Evolutionary conservation across 53 echinoderm and acorn worm genomes (phyloP), one percentile per base, ranked within the genome.

Genomic region (Henricia sp.): DNA sequence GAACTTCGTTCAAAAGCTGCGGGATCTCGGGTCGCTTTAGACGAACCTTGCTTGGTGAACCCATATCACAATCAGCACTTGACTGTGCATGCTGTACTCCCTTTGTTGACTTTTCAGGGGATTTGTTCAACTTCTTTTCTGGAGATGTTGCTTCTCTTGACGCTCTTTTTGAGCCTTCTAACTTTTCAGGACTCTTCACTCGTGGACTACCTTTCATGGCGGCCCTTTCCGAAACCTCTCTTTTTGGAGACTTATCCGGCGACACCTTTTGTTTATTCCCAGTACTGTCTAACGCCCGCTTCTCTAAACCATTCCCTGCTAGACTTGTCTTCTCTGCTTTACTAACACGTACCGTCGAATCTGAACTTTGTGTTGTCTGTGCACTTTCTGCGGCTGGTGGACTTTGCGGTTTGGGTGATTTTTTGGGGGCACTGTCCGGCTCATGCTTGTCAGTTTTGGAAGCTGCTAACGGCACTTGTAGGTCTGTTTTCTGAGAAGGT

Each of bases 11-110:
- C 41, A 92, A 59, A n/a, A 82, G 82, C 55, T 92, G 88, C 13
- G 92, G 92, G 42, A 92, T 82, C 59, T 92, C 88, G 4, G 92
- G 92, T n/a, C 85, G 85, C 63, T 85, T 62, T 19, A 84, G 72
- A 1, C 46, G 84, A 1, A 86, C 83, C 55, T 80, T 88, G 59
- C 69, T 87, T 0, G 69, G 58, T 16, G 83, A 67, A 33, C 42
- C 39, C 29, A 33, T 48, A 2, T 76, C 76, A 59, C 59, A 24
- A 11, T 80, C 84, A 2, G 35, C 43, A 34, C 53, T 33, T 10
- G 84, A 70, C 37, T n/a, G 38, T 42, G 42, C 26, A 44, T 30
- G 43, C 27, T 17, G 70, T 14, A 24, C 13, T 43, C 41, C 71
- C 29, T 71, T 84, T 20, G 72, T 46, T 74, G 74, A 74, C 74